These are phyloP conservation scores for Malacoctenus gilli DNA, from an alignment of 2,797 vertebrate species.

Conservation along the genomic window DNA sequence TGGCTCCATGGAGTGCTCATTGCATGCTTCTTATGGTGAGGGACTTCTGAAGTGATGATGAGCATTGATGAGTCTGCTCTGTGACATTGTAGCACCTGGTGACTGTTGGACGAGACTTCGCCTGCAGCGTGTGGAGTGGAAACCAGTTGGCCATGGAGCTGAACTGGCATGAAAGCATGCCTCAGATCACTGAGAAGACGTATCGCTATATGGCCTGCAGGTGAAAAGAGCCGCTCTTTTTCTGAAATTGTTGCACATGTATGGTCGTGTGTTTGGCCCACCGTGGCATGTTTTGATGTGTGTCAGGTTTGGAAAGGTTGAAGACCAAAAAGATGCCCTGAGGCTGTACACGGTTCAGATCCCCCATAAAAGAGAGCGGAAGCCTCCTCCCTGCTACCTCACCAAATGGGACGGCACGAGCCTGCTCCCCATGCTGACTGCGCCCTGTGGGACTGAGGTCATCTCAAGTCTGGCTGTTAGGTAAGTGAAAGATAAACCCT, in stretches of 20 bases:
- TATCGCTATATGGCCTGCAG: slow-evolving; percentile 94
- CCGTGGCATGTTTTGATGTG: not conserved
- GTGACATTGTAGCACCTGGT: slow-evolving; percentile 81
- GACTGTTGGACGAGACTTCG: slow-evolving; percentile 89
- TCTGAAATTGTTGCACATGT: too few species aligned
- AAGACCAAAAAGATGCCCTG: slow-evolving; percentile 84
- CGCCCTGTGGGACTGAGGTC: slow-evolving; percentile 89
- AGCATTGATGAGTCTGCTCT: not conserved
- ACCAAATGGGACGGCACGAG: slow-evolving; percentile 94
- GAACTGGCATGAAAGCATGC: slow-evolving; percentile 89
- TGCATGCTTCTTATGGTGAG: not conserved
- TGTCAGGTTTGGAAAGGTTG: slow-evolving; percentile 88
- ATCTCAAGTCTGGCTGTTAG: slow-evolving; percentile 90
- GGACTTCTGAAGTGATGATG: not conserved
- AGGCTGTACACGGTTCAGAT: slow-evolving; percentile 96
- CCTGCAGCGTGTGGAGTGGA: slow-evolving; percentile 91
- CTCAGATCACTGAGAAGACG: slow-evolving; percentile 82
- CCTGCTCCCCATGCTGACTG: slow-evolving; percentile 90
- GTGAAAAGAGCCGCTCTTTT: slow-evolving; percentile 69
- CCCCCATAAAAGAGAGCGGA: slow-evolving; percentile 91
- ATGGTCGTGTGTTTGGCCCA: too few species aligned
- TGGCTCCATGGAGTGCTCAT: not conserved
- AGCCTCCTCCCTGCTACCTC: slow-evolving; percentile 90
- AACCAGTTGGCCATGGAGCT: slow-evolving; percentile 87
- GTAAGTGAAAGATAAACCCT: slow-evolving; percentile 69